A percentile compares a stretch with the other conserved stretches of the same genome.
phyloP scores from a whole-genome alignment of 2,797 vertebrate genomes.

The Cetoscarus ocellatus region DNA sequence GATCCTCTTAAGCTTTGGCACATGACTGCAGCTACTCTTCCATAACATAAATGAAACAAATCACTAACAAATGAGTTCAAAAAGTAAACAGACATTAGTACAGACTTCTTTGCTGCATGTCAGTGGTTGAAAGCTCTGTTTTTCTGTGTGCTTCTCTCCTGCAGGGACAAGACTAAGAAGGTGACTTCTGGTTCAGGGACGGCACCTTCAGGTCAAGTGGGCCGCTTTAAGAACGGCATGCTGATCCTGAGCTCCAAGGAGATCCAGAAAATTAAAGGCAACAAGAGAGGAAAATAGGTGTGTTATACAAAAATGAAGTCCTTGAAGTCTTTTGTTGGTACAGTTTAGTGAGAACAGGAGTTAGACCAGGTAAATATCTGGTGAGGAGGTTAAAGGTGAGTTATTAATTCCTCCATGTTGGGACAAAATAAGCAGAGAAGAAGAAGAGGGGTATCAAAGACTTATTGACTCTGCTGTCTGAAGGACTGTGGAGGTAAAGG shows the following conservation, averaged over 20 bases:
- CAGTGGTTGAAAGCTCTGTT: neutral
- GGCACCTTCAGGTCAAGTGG: slow-evolving; percentile 88
- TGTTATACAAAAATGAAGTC: neutral
- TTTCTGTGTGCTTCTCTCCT: neutral
- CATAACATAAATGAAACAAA: too few relatives aligned
- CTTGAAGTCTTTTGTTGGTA: neutral
- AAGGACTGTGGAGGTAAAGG: neutral
- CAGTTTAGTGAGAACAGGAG: neutral
- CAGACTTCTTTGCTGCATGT: neutral
- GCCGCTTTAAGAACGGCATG: slow-evolving; percentile 94
- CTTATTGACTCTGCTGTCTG: slow-evolving; percentile 1
- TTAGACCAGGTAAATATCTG: too few relatives aligned
- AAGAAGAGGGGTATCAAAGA: neutral
- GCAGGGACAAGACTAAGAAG: slow-evolving; percentile 85
- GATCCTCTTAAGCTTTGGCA: too few relatives aligned
- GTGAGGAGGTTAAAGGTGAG: slow-evolving; percentile 13
- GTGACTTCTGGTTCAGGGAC: slow-evolving; percentile 76
- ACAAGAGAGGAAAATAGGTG: slow-evolving; percentile 47
- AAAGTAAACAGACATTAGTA: neutral
- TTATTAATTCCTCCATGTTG: neutral
- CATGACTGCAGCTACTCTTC: too few relatives aligned
- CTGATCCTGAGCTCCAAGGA: slow-evolving; percentile 90
- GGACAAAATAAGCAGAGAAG: slow-evolving; percentile 6
- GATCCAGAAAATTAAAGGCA: slow-evolving; percentile 92
- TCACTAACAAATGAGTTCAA: too few relatives aligned